Evolutionary conservation across 2,113 vertebrate genomes (phyloP).

Genomic region (Neomonachus schauinslandi): DNA sequence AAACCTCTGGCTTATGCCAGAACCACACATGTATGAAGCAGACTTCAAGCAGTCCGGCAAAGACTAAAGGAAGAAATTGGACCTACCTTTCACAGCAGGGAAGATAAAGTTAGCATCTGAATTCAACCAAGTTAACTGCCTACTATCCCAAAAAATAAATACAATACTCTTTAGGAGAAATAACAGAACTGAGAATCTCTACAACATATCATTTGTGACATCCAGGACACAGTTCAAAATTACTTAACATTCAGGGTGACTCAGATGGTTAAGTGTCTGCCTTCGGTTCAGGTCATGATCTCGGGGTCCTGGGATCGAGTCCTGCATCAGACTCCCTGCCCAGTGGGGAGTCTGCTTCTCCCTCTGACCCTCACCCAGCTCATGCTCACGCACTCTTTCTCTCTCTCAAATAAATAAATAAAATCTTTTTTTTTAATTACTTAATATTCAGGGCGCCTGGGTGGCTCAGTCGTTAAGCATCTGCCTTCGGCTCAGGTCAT

Average conservation of each 20-base stretch:
- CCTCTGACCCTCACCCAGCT: background rate
- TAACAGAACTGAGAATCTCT: background rate
- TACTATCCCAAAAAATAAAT: background rate
- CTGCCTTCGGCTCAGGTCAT: too few relatives aligned
- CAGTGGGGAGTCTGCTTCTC: too few relatives aligned
- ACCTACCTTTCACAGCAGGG: background rate
- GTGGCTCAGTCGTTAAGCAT: too few relatives aligned
- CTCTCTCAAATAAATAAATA: background rate
- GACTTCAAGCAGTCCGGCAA: background rate
- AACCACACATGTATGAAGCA: background rate
- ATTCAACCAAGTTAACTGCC: background rate
- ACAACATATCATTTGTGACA: background rate
- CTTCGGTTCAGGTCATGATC: background rate
- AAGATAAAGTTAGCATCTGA: background rate
- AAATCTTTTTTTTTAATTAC: background rate
- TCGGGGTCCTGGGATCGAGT: background rate
- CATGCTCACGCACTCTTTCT: background rate
- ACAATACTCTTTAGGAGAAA: background rate
- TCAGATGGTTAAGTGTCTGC: background rate
- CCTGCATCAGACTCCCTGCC: background rate
- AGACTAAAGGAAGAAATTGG: background rate
- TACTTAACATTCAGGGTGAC: background rate
- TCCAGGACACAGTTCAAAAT: background rate
- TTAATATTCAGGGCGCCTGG: background rate
- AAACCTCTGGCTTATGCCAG: background rate